These are phyloP conservation scores for Antennarius striatus DNA, from an alignment of 2,113 vertebrate species.

Conservation along the genomic window DNA sequence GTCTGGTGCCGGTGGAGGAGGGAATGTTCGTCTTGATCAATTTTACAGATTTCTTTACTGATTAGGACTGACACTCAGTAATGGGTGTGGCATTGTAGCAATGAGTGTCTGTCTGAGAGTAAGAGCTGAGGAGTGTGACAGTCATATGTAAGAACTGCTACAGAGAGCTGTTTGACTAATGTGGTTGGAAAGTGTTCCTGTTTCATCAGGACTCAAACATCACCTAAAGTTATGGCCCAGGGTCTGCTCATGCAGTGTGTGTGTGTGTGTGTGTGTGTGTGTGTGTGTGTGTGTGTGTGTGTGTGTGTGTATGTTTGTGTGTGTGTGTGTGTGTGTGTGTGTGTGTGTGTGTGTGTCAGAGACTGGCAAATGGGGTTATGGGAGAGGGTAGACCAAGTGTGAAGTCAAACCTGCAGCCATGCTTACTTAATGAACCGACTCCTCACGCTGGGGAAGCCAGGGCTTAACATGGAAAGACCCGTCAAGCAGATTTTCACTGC, in stretches of 20 bases:
- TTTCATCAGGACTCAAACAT: conserved; percentile 24
- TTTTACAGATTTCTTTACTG: conserved; percentile 57
- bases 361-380: conserved; percentile 71
- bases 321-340: conserved; percentile 3
- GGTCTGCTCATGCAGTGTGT: conserved; percentile 26
- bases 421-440: conserved; percentile 68
- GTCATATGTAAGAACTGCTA: conserved; percentile 35
- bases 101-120: conserved; percentile 11
- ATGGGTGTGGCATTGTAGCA: conserved; percentile 28
- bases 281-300: conserved; percentile 12
- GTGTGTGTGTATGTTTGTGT: conserved; percentile 15
- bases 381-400: conserved; percentile 72
- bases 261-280: conserved; percentile 9
- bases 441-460: conserved; percentile 55
- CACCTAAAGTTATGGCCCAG: conserved; percentile 13
- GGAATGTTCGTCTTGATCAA: conserved; percentile 55
- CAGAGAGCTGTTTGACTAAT: conserved; percentile 26
- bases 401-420: conserved; percentile 69
- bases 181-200: conserved; percentile 34
- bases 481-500: conserved; percentile 29
- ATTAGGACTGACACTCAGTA: conserved; percentile 61
- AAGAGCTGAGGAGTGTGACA: conserved; percentile 16
- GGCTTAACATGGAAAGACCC: conserved; percentile 54
- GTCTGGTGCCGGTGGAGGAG: conserved; percentile 44
- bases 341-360: neutral